Conservation (phyloP, 2,888 invertebrate species). For the Drosophila basisetae region DNA sequence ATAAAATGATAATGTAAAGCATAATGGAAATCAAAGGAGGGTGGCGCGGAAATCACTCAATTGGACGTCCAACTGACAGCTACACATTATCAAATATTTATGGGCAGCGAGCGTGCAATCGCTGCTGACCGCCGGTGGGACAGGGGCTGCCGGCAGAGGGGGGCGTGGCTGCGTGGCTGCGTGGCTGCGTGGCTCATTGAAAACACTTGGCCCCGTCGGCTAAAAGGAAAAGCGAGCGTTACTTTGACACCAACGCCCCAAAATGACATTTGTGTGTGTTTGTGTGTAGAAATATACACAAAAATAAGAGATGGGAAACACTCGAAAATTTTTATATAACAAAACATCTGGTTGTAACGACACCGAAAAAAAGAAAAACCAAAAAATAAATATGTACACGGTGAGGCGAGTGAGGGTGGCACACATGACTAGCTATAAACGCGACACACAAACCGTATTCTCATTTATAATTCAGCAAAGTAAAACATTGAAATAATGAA, state of each 20-base stretch:
- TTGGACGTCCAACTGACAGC: slow-evolving; percentile 76
- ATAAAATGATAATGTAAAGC: background rate
- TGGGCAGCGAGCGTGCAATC: slow-evolving; percentile 38
- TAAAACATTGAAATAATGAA: slow-evolving; percentile 80
- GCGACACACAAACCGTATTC: slow-evolving; percentile 46
- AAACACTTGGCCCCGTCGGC: slow-evolving; percentile 62
- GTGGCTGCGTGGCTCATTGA: slow-evolving; percentile 60
- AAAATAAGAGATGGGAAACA: slow-evolving; percentile 10
- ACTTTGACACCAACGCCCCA: slow-evolving; percentile 74
- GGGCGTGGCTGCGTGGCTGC: slow-evolving; percentile 42
- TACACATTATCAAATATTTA: slow-evolving; percentile 78
- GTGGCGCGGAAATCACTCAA: slow-evolving; percentile 67
- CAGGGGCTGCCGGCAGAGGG: background rate
- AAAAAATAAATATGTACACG: background rate
- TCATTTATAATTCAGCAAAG: slow-evolving; percentile 79
- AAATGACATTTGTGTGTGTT: slow-evolving; percentile 42
- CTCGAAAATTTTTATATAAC: slow-evolving; percentile 47
- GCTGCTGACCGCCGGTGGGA: slow-evolving; percentile 36
- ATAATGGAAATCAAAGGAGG: slow-evolving; percentile 40
- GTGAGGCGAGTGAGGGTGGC: background rate
- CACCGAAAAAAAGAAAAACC: slow-evolving; percentile 17
- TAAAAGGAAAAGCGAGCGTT: slow-evolving; percentile 20
- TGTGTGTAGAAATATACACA: background rate
- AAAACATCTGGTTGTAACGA: slow-evolving; percentile 61
- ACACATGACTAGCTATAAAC: slow-evolving; percentile 71